Conservation (phyloP, 2,113 vertebrate genomes). For the Mesoclemmys tuberculata region DNA sequence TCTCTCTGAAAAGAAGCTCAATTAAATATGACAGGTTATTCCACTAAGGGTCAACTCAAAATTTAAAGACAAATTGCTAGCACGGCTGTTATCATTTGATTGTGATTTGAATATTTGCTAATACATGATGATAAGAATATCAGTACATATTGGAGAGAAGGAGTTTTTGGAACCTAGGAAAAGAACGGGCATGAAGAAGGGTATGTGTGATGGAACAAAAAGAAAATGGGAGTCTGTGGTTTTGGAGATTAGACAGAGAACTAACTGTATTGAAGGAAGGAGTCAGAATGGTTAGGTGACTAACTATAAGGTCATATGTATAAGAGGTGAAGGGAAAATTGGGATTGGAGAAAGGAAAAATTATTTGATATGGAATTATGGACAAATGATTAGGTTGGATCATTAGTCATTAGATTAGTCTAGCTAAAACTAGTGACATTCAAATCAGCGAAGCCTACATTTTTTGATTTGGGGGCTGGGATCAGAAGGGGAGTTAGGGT, state of each 20-base stretch:
- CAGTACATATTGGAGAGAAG: not conserved
- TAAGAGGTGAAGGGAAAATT: not conserved
- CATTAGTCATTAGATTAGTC: not conserved
- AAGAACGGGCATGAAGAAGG: not conserved
- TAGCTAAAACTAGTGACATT: not conserved
- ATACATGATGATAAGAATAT: not conserved
- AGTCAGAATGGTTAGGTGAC: not conserved
- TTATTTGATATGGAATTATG: not conserved
- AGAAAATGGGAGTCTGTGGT: not conserved
- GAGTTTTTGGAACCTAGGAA: not conserved
- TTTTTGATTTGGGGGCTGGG: not conserved
- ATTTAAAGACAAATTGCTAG: not conserved
- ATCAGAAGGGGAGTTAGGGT: not conserved
- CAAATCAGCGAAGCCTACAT: not conserved
- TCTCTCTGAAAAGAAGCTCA: not conserved
- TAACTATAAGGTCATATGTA: not conserved
- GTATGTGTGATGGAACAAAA: not conserved
- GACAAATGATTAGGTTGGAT: not conserved
- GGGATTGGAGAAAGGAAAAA: not conserved
- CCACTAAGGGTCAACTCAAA: not conserved
- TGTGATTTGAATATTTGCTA: not conserved
- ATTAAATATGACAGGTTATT: not conserved
- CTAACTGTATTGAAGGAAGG: not conserved
- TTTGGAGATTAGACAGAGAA: not conserved
- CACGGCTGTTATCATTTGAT: not conserved